phyloP scores from a whole-genome alignment of 2,888 invertebrate genomes.

The Aromia moschata region DNA sequence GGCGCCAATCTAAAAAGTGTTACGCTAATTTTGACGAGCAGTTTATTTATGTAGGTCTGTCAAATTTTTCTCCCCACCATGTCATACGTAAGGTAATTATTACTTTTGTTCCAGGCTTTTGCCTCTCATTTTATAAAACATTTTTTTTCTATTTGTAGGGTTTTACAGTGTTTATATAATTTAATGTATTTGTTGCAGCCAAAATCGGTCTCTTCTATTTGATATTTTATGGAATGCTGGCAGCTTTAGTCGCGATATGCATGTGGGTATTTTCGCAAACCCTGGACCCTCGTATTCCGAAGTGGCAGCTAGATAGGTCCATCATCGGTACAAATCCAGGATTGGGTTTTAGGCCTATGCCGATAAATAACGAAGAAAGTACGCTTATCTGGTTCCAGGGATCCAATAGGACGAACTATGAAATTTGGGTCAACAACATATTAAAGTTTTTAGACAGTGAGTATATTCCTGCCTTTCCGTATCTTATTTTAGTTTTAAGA shows the following conservation, averaged over 20 bases:
- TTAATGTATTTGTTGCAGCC: slow-evolving; percentile 74
- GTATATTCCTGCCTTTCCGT: slow-evolving; percentile 47
- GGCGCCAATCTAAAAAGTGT: too few species aligned
- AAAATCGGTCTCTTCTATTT: slow-evolving; percentile 96
- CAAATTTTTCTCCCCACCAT: too few species aligned
- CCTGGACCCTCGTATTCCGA: slow-evolving; percentile 87
- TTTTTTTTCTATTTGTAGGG: too few species aligned
- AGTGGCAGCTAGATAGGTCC: slow-evolving; percentile 86
- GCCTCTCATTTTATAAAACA: too few species aligned
- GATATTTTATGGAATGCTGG: slow-evolving; percentile 90
- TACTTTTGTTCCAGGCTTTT: too few species aligned
- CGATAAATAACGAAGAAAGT: slow-evolving; percentile 87
- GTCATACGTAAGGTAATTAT: too few species aligned
- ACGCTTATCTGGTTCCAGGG: slow-evolving; percentile 96
- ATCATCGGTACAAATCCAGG: slow-evolving; percentile 97
- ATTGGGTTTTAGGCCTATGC: slow-evolving; percentile 93
- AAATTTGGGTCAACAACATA: slow-evolving; percentile 81
- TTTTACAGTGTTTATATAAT: too few species aligned
- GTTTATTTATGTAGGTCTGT: too few species aligned
- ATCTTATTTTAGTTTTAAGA: not conserved
- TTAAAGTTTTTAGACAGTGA: slow-evolving; percentile 82
- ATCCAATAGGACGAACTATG: slow-evolving; percentile 77
- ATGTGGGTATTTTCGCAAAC: slow-evolving; percentile 95
- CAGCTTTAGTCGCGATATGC: slow-evolving; percentile 92
- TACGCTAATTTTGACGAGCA: too few species aligned